phyloP scores from a whole-genome alignment of 2,113 vertebrate species.

The Genyomyrus donnyi region DNA sequence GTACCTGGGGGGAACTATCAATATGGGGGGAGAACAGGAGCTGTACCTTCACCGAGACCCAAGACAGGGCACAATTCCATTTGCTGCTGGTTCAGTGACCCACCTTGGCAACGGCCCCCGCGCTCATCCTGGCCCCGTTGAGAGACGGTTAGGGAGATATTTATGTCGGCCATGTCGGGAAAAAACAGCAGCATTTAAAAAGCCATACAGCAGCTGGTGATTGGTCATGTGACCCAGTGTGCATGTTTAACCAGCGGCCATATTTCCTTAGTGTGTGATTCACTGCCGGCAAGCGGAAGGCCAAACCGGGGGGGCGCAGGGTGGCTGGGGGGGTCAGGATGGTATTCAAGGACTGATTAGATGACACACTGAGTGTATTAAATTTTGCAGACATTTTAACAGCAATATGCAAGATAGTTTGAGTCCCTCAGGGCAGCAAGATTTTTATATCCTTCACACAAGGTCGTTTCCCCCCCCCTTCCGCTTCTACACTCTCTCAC shows the following conservation, averaged over 20 bases:
- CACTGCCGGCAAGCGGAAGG: background rate
- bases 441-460: conserved; percentile 97
- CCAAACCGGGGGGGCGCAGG: background rate
- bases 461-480: conserved; percentile 76
- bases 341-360: conserved; percentile 76
- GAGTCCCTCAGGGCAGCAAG: conserved; percentile 79
- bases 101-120: background rate
- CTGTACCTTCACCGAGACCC: background rate
- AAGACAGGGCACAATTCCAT: background rate
- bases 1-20: background rate
- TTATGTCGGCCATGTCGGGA: background rate
- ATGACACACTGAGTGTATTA: conserved; percentile 77
- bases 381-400: conserved; percentile 93
- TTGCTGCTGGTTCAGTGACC: background rate
- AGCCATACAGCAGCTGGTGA: background rate
- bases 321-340: conserved; percentile 5
- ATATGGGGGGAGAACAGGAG: background rate
- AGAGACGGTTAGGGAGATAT: background rate
- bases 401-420: conserved; percentile 87
- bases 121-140: background rate
- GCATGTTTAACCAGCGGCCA: background rate
- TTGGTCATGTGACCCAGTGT: background rate
- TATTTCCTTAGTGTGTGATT: background rate
- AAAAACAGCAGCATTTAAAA: background rate
- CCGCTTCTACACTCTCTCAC: conserved; percentile 23